A percentile compares a stretch with the other conserved stretches of the same genome.
phyloP scores from a whole-genome alignment of 2,797 vertebrate genomes.

The Clarias laeviceps region DNA sequence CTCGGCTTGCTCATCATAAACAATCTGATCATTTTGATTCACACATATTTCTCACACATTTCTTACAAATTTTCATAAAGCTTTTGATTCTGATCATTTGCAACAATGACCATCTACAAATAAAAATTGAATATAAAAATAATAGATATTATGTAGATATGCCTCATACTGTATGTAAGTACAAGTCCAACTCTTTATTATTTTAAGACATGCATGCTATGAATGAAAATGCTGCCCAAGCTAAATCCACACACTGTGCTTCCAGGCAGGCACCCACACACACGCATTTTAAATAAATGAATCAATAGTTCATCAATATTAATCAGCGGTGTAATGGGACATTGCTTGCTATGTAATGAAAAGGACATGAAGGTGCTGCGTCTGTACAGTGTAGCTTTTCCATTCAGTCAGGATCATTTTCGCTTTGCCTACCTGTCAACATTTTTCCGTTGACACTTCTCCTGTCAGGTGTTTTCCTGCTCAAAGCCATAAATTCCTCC shows the following conservation, averaged over 20 bases:
- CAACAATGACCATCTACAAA: no score
- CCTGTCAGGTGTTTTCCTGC: slow-evolving; percentile 6
- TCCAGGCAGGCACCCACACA: background rate
- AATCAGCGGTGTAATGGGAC: background rate
- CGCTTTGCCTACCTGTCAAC: background rate
- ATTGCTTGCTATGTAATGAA: background rate
- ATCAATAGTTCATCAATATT: background rate
- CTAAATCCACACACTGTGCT: background rate
- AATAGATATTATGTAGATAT: no score
- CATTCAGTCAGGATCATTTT: background rate
- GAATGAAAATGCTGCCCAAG: background rate
- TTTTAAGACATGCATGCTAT: background rate
- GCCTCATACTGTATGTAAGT: no score
- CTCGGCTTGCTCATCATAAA: no score
- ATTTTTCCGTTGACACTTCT: slow-evolving; percentile 2
- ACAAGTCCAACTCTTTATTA: background rate
- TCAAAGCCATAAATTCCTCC: slow-evolving; percentile 7
- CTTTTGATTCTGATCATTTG: no score
- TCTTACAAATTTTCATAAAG: no score
- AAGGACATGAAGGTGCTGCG: background rate
- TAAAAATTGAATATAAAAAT: no score
- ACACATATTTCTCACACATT: no score
- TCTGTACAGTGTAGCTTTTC: background rate
- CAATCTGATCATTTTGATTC: no score
- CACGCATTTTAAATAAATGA: background rate